phyloP scores from a whole-genome alignment of 2,888 invertebrate species.

The Leptinotarsa tumamoca region DNA sequence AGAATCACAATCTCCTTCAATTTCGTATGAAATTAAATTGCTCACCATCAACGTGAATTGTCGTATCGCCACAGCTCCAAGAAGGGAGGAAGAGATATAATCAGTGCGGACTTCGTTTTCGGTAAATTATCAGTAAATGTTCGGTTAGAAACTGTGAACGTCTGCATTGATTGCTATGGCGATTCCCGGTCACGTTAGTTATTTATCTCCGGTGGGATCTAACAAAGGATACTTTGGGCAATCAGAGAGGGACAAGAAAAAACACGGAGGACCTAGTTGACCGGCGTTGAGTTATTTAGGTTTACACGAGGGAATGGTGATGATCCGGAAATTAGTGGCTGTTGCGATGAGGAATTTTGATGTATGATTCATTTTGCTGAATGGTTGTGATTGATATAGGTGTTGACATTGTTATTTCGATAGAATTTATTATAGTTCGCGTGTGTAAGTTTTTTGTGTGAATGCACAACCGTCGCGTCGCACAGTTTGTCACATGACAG shows the following conservation, averaged over 20 bases:
- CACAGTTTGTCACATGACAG: no score
- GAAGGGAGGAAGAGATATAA: constrained; percentile 6
- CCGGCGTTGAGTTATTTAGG: constrained; percentile 23
- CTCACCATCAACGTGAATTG: background rate
- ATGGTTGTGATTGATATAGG: background rate
- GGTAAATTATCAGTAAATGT: constrained; percentile 28
- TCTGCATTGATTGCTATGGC: constrained; percentile 35
- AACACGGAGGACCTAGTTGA: constrained; percentile 21
- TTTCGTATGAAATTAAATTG: constrained; percentile 4
- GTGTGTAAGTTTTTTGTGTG: no score
- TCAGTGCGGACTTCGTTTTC: constrained; percentile 20
- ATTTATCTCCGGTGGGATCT: constrained; percentile 26
- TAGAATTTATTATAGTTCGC: no score
- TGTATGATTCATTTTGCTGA: background rate
- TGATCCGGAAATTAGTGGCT: background rate
- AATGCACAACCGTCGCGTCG: no score
- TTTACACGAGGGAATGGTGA: background rate
- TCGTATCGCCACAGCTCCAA: constrained; percentile 8
- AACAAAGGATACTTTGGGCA: constrained; percentile 29
- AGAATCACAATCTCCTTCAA: background rate
- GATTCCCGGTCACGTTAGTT: constrained; percentile 30
- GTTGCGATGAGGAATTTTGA: background rate
- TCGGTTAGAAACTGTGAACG: constrained; percentile 29
- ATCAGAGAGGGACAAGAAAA: constrained; percentile 25
- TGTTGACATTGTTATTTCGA: no score